Conservation (phyloP, 1,140 invertebrate species). For the Chrysoperla carnea region DNA sequence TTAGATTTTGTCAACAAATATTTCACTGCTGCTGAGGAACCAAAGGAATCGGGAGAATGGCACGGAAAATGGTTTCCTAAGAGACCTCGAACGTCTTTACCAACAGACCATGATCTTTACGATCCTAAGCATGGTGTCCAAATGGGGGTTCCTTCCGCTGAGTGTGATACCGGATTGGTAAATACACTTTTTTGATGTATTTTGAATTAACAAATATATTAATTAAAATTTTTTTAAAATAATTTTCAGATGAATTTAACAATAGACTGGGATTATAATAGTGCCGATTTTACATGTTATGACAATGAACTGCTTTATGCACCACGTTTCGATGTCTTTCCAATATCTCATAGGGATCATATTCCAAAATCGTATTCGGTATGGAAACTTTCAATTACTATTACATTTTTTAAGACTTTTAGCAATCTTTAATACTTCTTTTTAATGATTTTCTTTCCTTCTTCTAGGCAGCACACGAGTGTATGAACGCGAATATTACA, state of each 20-base stretch:
- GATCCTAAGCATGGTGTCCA: constrained; percentile 26
- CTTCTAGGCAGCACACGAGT: constrained; percentile 49
- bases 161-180: constrained; percentile 58
- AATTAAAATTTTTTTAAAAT: too few species aligned
- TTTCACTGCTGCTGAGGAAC: constrained; percentile 4
- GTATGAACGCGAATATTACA: constrained; percentile 47
- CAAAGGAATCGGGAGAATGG: constrained; percentile 14
- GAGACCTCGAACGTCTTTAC: constrained; percentile 19
- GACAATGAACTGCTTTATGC: constrained; percentile 24
- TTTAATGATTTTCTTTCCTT: too few species aligned
- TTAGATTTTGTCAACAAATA: too few species aligned
- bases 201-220: too few species aligned
- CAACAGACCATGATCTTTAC: constrained; percentile 13
- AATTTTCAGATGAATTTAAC: constrained; percentile 45
- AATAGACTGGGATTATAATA: constrained; percentile 51
- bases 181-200: too few species aligned
- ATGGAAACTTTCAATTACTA: constrained; percentile 13
- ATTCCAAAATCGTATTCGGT: constrained; percentile 42
- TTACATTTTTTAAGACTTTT: too few species aligned
- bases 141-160: constrained; percentile 32
- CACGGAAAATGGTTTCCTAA: constrained; percentile 28
- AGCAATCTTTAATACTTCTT: too few species aligned
- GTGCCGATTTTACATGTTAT: constrained; percentile 45
- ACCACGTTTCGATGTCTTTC: constrained; percentile 26
- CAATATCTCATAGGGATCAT: constrained; percentile 34